Evolutionary conservation across 2,797 vertebrate genomes (phyloP), one percentile per base, ranked within the genome.

Genomic region (Graptemys geographica): DNA sequence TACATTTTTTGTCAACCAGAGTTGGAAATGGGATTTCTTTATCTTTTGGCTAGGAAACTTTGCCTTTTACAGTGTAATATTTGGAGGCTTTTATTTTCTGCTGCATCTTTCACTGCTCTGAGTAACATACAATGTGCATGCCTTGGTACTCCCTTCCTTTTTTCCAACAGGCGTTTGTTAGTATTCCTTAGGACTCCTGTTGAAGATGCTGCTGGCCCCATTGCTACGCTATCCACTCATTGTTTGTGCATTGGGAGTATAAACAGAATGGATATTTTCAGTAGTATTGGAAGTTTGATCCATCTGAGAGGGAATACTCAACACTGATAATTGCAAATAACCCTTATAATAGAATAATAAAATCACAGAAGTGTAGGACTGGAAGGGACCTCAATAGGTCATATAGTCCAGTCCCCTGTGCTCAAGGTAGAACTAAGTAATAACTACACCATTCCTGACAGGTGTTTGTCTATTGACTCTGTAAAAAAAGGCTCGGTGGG

Each of bases 171-270:
- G 11, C 84, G 49, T 0, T 37, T 91, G 19, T 72, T 72, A 72
- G 19, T 33, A 72, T 96, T 92, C 79, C 84, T 86, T 31, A n/a
- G 72, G 74, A n/a, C 51, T 11, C 53, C 1, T 79, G 28, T 80
- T 83, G 82, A 90, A 81, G 83, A 25, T 88, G 41, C 88, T 90
- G 84, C 72, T 94, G 90, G n/a, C 86, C n/a, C 83, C 49, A 11
- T 81, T 86, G 84, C 62, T 78, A 0, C 18, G 81, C 2, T 2
- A 6, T 25, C 93, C 83, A 23, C 79, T 94, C 76, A 82, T 88
- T 59, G 57, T 59, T 11, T 76, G 11, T 74, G 56, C 79, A 49
- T 88, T 89, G 59, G 37, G 81, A 89, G 76, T 62, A 88, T 12
- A 2, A 12, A 55, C 8, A 65, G 16, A 57, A 31, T 2, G 27